Evolutionary conservation across 2,888 invertebrate species (phyloP).

Genomic region (Ormyrus labotus): DNA sequence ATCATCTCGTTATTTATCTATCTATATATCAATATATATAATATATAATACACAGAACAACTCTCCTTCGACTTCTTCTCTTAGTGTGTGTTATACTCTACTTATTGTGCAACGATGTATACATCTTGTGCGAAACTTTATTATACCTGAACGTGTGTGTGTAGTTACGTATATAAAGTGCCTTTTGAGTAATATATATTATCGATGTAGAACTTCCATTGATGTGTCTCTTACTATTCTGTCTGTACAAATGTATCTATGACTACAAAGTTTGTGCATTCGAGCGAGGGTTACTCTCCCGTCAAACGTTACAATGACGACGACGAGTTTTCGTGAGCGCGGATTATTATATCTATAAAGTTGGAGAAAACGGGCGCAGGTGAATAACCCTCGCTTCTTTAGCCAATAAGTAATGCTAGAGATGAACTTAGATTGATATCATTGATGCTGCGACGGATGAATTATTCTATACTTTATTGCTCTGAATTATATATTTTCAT

Average conservation of each 20-base stretch:
- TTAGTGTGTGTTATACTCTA: slow-evolving; percentile 35
- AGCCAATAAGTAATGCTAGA: slow-evolving; percentile 34
- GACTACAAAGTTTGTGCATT: slow-evolving; percentile 41
- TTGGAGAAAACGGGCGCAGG: not conserved
- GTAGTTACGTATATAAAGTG: slow-evolving; percentile 42
- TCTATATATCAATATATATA: slow-evolving; percentile 4
- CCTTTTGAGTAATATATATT: slow-evolving; percentile 38
- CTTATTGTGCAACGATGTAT: slow-evolving; percentile 38
- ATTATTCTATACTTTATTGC: slow-evolving; percentile 20
- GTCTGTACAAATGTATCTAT: slow-evolving; percentile 41
- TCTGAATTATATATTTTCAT: slow-evolving; percentile 35
- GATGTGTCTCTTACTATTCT: slow-evolving; percentile 48
- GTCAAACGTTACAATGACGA: no score
- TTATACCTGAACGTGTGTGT: slow-evolving; percentile 48
- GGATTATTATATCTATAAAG: not conserved
- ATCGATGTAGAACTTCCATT: slow-evolving; percentile 55
- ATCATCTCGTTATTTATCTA: slow-evolving; percentile 15
- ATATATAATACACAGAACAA: slow-evolving; percentile 43
- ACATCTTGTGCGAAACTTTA: slow-evolving; percentile 40
- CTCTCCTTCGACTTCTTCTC: slow-evolving; percentile 37
- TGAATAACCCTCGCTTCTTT: slow-evolving; percentile 5
- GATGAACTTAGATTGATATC: slow-evolving; percentile 44
- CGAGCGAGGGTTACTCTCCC: slow-evolving; percentile 14
- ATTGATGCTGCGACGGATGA: slow-evolving; percentile 39
- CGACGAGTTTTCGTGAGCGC: not conserved